Evolutionary conservation across 2,797 vertebrate genomes (phyloP), one percentile per base, ranked within the genome.

Genomic region (Lutjanus argentimaculatus): DNA sequence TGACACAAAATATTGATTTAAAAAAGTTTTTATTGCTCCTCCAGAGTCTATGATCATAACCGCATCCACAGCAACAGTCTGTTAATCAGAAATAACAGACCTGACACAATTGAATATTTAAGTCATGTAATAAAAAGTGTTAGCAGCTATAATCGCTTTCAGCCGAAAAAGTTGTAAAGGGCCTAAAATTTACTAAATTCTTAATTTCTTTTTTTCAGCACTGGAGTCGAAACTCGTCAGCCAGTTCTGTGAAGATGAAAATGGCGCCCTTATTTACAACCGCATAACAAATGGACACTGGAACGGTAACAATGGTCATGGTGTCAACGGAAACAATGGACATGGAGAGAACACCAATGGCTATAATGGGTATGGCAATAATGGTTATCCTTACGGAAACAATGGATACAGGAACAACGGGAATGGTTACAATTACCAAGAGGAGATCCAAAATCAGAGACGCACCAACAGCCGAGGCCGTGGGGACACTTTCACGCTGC

Each of bases 201-300:
- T 53, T 67, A 0, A 15, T 72, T 79, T 53, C 1, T 42, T 55
- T 61, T 30, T 88, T 82, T 64, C 77, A 98, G 97, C 96, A 71
- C 88, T 98, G 87, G 97, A 98, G 86, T 97, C 96, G 25, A 95
- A 97, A 93, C 95, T 98, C 51, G 96, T 97, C 55, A 97, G 94
- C 86, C 97, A 98, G 66, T 97, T 98, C 88, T 98, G 98, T 92
- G 97, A 98, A 92, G 97, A 98, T 91, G 97, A 98, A 91, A 97
- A 97, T n/a, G 96, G 96, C 0, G 96, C 95, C n/a, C 93, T 97
- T 48, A 94, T 97, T 90, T 96, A 96, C 88, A 97, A 97, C 77
- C 96, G 49, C 15, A 88, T 96, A 12, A 89, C 93, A 90, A 97
- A 97, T 49, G 86, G 92, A 45, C 82, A 92, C 30, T 88, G 93